phyloP scores from a whole-genome alignment of 2,888 invertebrate species.

The Caenorhabditis sulstoni region DNA sequence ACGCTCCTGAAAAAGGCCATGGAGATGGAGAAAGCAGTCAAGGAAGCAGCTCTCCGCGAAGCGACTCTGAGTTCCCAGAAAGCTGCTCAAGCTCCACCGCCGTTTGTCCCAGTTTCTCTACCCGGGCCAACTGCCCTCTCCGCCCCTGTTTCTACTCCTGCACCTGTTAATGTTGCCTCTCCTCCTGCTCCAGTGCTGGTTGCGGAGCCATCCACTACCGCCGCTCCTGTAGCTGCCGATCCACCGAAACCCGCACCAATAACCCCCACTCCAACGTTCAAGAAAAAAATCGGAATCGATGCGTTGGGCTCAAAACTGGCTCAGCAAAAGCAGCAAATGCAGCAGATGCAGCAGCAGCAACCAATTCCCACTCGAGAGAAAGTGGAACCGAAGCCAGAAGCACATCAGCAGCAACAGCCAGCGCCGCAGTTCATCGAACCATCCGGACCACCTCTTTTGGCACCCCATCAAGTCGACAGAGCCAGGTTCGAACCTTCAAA shows the following conservation, averaged over 20 bases:
- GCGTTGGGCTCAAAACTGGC: slow-evolving; percentile 32
- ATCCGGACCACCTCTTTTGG: slow-evolving; percentile 4
- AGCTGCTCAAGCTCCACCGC: too few species aligned
- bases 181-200: too few species aligned
- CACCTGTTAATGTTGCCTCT: not conserved
- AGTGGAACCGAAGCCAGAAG: too few species aligned
- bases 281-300: slow-evolving; percentile 46
- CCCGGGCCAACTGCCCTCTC: too few species aligned
- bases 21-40: too few species aligned
- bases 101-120: too few species aligned
- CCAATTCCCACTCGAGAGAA: too few species aligned
- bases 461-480: slow-evolving; percentile 28
- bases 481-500: slow-evolving; percentile 17
- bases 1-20: slow-evolving; percentile 13
- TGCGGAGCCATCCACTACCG: not conserved
- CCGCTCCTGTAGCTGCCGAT: not conserved
- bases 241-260: slow-evolving; percentile 12
- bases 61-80: not conserved
- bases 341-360: too few species aligned
- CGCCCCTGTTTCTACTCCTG: not conserved
- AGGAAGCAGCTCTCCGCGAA: not conserved
- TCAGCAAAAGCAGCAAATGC: slow-evolving; percentile 33
- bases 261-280: slow-evolving; percentile 18
- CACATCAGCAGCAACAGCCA: slow-evolving; percentile 11
- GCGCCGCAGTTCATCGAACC: not conserved